Percentiles rank a stretch among this genome's conserved stretches.
These are phyloP conservation scores for Aphelinus certus DNA, from an alignment of 1,140 invertebrate genomes.

Conservation along the genomic window DNA sequence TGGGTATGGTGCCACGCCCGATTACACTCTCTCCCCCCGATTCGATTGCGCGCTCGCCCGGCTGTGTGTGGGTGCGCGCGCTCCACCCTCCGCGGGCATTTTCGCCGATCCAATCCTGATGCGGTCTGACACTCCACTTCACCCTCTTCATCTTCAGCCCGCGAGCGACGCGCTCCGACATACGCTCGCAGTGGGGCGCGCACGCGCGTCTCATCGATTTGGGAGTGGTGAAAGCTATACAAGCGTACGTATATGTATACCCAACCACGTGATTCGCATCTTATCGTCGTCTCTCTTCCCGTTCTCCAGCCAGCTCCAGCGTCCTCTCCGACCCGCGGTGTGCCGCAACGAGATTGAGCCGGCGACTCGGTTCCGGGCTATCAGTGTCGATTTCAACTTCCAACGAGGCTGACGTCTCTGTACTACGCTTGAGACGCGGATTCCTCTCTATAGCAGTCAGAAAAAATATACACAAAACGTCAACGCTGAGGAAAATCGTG, in stretches of 20 bases:
- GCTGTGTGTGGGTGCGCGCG: not conserved
- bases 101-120: slow-evolving; percentile 2
- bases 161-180: no score
- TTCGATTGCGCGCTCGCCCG: slow-evolving; percentile 31
- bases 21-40: slow-evolving; percentile 46
- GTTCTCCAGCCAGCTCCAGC: not conserved
- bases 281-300: not conserved
- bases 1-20: slow-evolving; percentile 47
- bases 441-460: no score
- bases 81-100: slow-evolving; percentile 13
- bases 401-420: no score
- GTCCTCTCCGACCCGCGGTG: not conserved
- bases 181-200: no score
- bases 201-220: slow-evolving; percentile 13
- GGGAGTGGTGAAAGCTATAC: not conserved
- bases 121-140: no score
- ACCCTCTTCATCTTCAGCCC: not conserved
- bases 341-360: no score
- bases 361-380: no score
- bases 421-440: no score
- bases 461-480: no score
- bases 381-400: no score
- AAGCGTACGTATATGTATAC: not conserved
- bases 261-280: slow-evolving; percentile 5
- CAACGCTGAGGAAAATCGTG: no score